Evolutionary conservation across 2,888 invertebrate genomes (phyloP), one percentile per base, ranked within the genome.

Genomic region (Lymantria dispar): DNA sequence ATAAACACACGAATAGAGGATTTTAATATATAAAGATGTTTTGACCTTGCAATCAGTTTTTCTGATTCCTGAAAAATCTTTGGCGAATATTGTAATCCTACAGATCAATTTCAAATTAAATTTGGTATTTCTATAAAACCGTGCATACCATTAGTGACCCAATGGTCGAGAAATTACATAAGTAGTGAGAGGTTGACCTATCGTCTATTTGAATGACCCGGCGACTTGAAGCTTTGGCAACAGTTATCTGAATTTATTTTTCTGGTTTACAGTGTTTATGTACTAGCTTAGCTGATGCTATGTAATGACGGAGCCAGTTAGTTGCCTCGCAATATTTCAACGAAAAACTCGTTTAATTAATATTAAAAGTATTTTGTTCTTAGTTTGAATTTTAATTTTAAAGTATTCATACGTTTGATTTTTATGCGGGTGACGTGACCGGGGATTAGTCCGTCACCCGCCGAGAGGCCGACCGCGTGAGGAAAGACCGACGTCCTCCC

Each of bases 111-210:
- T 22, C 3, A 22, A 22, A 5, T 22, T 22, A n/a, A n/a, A n/a
- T 22, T 22, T 54, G 52, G 48, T 56, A 52, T 52, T 48, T 48
- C 45, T 42, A 45, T 52, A 48, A 63, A 66, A 54, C 47, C 51
- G 50, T 47, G 58, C 54, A 58, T 61, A 47, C 39, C 45, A 47
- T 48, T 54, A 42, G 48, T 67, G 68, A 58, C 58, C 61, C 54
- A 62, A 51, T 67, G 51, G 42, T 58, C 51, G 46, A 50, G 48
- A 47, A 59, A 50, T 64, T 67, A 57, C 67, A 56, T 56, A 64
- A 60, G 36, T 36, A 56, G 50, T 58, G 48, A 64, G 67, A 58
- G 61, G 56, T 43, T 54, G 45, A 37, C 63, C 64, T 60, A 63
- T 58, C 54, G 50, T 44, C 54, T 62, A 51, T 54, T 65, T 52